Conservation (phyloP, 2,888 invertebrate genomes). For the Ethmia dodecea region DNA sequence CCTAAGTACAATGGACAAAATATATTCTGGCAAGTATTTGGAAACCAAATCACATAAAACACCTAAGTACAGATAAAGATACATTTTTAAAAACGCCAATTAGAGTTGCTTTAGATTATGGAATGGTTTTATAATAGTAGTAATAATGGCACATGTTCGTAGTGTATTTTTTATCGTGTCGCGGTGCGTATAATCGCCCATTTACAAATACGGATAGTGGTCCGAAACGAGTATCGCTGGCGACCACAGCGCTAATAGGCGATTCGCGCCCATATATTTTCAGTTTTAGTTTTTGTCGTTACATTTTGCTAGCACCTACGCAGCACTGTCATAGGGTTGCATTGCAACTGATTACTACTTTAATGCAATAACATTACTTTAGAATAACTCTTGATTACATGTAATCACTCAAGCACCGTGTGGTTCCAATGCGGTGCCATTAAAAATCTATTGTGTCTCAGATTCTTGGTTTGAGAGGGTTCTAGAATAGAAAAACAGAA, state of each 20-base stretch:
- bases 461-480: no score
- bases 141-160: slow-evolving; percentile 9
- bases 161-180: slow-evolving; percentile 26
- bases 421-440: no score
- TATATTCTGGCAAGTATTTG: no score
- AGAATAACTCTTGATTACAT: no score
- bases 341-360: no score
- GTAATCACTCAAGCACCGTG: no score
- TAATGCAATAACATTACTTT: no score
- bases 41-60: no score
- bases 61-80: no score
- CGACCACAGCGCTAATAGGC: slow-evolving; percentile 46
- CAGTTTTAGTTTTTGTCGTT: slow-evolving; percentile 60
- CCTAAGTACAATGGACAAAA: no score
- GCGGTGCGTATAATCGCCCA: slow-evolving; percentile 42
- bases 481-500: no score
- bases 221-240: slow-evolving; percentile 35
- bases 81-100: slow-evolving; percentile 8
- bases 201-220: slow-evolving; percentile 53
- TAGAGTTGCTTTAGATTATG: slow-evolving; percentile 6
- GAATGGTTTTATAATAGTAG: slow-evolving; percentile 6
- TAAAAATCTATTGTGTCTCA: no score
- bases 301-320: slow-evolving; percentile 53
- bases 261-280: slow-evolving; percentile 56
- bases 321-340: slow-evolving; percentile 48